phyloP scores from a whole-genome alignment of 2,113 vertebrate species.

The Oophaga pumilio region DNA sequence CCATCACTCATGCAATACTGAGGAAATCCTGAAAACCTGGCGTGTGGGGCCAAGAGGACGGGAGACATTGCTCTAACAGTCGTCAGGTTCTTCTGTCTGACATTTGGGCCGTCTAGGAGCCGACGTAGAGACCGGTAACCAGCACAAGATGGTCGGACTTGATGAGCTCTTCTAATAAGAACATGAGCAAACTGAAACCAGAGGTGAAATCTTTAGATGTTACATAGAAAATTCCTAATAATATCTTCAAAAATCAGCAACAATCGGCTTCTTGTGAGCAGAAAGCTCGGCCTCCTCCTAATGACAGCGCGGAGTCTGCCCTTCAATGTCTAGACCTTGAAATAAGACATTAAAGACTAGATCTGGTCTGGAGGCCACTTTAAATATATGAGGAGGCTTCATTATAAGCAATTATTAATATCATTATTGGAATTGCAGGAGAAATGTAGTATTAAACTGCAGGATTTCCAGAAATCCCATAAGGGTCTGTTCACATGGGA shows the following conservation, averaged over 20 bases:
- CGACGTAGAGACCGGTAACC: not conserved
- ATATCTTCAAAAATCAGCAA: not conserved
- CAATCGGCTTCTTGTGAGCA: not conserved
- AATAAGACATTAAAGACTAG: not conserved
- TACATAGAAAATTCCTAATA: not conserved
- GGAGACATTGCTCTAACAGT: not conserved
- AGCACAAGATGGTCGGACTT: not conserved
- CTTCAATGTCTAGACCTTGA: not conserved
- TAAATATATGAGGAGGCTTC: not conserved
- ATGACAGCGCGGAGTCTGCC: not conserved
- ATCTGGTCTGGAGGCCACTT: not conserved
- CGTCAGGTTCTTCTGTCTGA: not conserved
- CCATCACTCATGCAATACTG: too few species aligned
- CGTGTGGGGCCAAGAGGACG: too few species aligned
- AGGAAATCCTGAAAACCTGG: too few species aligned
- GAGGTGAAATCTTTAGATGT: not conserved
- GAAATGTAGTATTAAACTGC: not conserved
- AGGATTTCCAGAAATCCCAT: too few species aligned
- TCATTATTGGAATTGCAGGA: not conserved
- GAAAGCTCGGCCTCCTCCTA: not conserved
- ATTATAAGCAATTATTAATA: not conserved
- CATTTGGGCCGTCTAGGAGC: not conserved
- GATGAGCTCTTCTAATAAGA: not conserved
- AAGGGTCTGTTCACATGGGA: too few species aligned
- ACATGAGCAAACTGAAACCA: not conserved